These are phyloP conservation scores for Todus mexicanus DNA, from an alignment of 2,797 vertebrate species.

Conservation along the genomic window DNA sequence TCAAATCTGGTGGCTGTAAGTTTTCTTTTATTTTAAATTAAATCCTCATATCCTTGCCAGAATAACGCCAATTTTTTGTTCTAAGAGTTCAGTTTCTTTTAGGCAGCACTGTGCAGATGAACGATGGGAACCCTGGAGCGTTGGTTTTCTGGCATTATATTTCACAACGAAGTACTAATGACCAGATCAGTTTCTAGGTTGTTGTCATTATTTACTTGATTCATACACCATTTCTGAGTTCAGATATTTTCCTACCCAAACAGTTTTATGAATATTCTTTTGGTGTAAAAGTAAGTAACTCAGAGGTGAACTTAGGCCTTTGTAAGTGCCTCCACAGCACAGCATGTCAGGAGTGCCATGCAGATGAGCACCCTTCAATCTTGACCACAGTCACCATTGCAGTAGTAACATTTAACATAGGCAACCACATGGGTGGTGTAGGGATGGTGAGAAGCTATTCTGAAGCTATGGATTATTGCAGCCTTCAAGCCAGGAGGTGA, in stretches of 20 bases:
- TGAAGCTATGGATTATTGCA: background rate
- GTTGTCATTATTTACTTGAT: background rate
- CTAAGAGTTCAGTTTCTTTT: background rate
- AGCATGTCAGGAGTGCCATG: background rate
- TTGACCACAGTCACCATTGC: fast-evolving
- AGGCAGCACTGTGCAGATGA: background rate
- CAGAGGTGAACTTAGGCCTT: background rate
- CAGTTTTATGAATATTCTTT: background rate
- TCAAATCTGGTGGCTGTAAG: background rate
- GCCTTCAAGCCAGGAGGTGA: background rate
- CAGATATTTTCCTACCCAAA: background rate
- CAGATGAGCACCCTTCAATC: background rate
- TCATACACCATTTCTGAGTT: background rate
- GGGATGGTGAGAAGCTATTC: background rate
- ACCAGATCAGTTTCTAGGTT: background rate
- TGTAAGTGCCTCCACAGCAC: background rate
- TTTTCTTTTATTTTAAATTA: background rate
- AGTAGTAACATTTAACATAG: background rate
- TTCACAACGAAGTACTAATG: background rate
- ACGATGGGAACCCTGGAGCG: background rate
- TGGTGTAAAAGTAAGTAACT: background rate
- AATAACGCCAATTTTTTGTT: background rate
- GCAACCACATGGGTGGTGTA: background rate
- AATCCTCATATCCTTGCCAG: background rate
- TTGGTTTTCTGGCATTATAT: background rate